Evolutionary conservation across 2,113 vertebrate genomes (phyloP).

Genomic region (Cinclus cinclus): DNA sequence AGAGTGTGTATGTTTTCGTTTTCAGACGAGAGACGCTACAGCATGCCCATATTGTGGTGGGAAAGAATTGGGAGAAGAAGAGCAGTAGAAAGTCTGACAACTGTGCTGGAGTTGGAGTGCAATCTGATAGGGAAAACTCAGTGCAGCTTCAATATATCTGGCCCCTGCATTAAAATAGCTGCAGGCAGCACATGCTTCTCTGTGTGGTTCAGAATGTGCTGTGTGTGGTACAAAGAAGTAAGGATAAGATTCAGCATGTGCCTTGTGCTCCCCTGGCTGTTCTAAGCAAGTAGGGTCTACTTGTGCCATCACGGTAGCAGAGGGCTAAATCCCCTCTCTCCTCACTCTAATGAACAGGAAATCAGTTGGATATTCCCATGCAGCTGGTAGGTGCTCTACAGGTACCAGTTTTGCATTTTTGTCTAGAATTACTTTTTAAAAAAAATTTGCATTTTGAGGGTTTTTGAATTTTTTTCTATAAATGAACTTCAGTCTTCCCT

Average conservation of each 20-base stretch:
- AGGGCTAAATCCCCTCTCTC: neutral
- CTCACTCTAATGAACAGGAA: neutral
- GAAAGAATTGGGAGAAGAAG: constrained; percentile 41
- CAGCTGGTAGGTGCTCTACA: neutral
- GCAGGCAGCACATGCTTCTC: neutral
- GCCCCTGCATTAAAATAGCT: constrained; percentile 23
- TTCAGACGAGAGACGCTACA: constrained; percentile 58
- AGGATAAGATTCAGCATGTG: rapidly evolving
- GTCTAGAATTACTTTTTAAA: neutral
- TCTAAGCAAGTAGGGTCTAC: neutral
- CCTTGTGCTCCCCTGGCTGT: neutral
- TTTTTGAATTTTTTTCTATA: neutral
- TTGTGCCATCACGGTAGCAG: neutral
- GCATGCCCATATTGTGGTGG: constrained; percentile 51
- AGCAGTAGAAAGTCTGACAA: constrained; percentile 54
- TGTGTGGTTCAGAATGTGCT: neutral
- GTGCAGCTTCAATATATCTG: neutral
- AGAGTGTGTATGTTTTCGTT: constrained; percentile 39
- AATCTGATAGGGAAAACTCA: neutral
- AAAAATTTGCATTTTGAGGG: neutral
- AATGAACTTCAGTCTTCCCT: neutral
- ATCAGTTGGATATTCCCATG: neutral
- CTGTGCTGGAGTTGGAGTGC: constrained; percentile 31
- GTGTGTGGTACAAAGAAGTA: neutral
- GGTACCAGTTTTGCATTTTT: neutral